Evolutionary conservation across 1,140 invertebrate species (phyloP), one percentile per base, ranked within the genome.

Genomic region (Probaryconus sp.): DNA sequence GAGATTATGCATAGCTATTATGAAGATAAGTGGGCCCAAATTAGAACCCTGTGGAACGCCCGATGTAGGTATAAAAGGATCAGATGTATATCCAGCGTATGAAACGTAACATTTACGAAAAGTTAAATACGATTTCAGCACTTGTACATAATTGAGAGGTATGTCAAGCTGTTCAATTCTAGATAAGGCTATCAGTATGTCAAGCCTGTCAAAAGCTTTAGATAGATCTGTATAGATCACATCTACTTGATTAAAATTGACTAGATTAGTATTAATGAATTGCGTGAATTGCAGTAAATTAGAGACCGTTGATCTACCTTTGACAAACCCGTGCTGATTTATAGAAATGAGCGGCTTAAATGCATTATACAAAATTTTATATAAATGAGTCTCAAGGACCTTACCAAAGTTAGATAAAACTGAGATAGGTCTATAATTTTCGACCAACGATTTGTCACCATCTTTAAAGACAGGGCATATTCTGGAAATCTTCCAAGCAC

Each of bases 21-120:
- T 20, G 38, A 73, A 67, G 0, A 60, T n/a, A 4, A 73, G 21
- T 13, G 60, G 53, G 0, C 60, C 50, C 6, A 72, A 10, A 18
- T 50, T 38, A 18, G 51, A 67, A 10, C 48, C 69, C 20, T 79
- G 73, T 9, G 64, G 68, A 6, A 70, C 60, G 7, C 68, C 63
- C 3, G 64, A 69, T 5, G 45, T 31, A 5, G 72, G 38, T 6
- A 4, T 11, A 17, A 28, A 33, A 5, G 11, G 2, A 20, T n/a
- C 5, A 6, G 68, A 69, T 7, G 24, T 2, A 38, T 20, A 35
- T 11, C 56, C 56, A 10, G 33, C n/a, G n/a, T n/a, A n/a, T n/a
- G n/a, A n/a, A n/a, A n/a, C n/a, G n/a, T n/a, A n/a, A n/a, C n/a
- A n/a, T n/a, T n/a, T n/a, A n/a, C n/a, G n/a, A n/a, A n/a, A n/a